A percentile compares a stretch with the other conserved stretches of the same genome.
Evolutionary conservation across 2,888 invertebrate species (phyloP).

Genomic region (Caenorhabditis sinica): DNA sequence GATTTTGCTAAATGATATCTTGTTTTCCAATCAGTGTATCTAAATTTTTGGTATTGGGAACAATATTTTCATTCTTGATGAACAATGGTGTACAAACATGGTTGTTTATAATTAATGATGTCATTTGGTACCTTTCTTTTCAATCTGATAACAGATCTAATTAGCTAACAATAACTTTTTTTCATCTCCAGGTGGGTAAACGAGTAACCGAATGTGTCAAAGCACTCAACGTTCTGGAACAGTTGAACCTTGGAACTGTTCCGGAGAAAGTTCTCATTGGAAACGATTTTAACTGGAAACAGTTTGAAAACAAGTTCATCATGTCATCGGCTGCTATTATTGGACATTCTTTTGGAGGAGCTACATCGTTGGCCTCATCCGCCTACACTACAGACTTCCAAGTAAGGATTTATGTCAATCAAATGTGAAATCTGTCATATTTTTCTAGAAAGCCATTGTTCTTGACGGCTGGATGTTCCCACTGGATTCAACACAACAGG

Average conservation of each 20-base stretch:
- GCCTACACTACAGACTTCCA: slow-evolving; percentile 85
- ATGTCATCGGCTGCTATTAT: slow-evolving; percentile 84
- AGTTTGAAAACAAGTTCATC: slow-evolving; percentile 83
- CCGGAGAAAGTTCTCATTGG: slow-evolving; percentile 81
- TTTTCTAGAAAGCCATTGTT: slow-evolving; percentile 84
- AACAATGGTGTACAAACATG: too few species aligned
- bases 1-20: background rate
- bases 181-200: slow-evolving; percentile 82
- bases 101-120: background rate
- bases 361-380: slow-evolving; percentile 86
- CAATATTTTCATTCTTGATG: too few species aligned
- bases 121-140: background rate
- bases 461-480: slow-evolving; percentile 88
- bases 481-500: slow-evolving; percentile 85
- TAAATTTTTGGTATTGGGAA: too few species aligned
- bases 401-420: slow-evolving; percentile 48
- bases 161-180: background rate
- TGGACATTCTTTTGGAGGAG: slow-evolving; percentile 88
- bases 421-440: slow-evolving; percentile 33
- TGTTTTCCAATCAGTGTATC: background rate
- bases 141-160: background rate
- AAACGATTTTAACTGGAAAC: slow-evolving; percentile 84
- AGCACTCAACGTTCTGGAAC: slow-evolving; percentile 83
- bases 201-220: slow-evolving; percentile 84
- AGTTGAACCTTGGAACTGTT: slow-evolving; percentile 83